Evolutionary conservation across 2,888 invertebrate species (phyloP).

Genomic region (Cephus sareptanus): DNA sequence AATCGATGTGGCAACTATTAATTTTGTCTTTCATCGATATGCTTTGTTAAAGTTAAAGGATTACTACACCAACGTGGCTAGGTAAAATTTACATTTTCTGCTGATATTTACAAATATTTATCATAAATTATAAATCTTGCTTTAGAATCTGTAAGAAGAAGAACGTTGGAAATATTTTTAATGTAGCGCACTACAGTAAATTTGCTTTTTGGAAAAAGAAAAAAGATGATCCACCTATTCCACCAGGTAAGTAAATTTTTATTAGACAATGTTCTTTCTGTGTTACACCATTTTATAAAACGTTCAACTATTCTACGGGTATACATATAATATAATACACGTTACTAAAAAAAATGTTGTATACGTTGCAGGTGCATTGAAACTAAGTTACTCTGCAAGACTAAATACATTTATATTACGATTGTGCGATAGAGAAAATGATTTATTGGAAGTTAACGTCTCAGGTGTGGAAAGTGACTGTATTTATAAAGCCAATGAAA

Average conservation of each 20-base stretch:
- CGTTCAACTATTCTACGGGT: background rate
- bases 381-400: constrained; percentile 70
- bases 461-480: constrained; percentile 79
- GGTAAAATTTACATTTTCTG: constrained; percentile 66
- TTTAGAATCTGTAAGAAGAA: constrained; percentile 44
- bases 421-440: constrained; percentile 78
- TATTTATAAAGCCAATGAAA: constrained; percentile 81
- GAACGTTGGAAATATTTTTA: constrained; percentile 38
- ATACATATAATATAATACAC: background rate
- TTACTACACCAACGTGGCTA: constrained; percentile 66
- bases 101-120: background rate
- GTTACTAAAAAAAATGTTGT: background rate
- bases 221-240: constrained; percentile 76
- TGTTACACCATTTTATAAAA: constrained; percentile 1
- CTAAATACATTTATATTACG: constrained; percentile 73
- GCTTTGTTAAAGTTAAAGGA: constrained; percentile 78
- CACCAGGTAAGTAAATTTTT: constrained; percentile 68
- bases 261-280: background rate
- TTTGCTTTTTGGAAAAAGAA: constrained; percentile 43
- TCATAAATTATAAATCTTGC: background rate
- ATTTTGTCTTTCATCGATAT: constrained; percentile 78
- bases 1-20: constrained; percentile 74
- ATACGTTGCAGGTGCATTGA: constrained; percentile 66
- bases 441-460: constrained; percentile 76
- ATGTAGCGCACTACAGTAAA: constrained; percentile 33